A percentile compares a stretch with the other conserved stretches of the same genome.
These are phyloP conservation scores for Lasius fuliginosus DNA, from an alignment of 2,888 invertebrate genomes.

Conservation along the genomic window DNA sequence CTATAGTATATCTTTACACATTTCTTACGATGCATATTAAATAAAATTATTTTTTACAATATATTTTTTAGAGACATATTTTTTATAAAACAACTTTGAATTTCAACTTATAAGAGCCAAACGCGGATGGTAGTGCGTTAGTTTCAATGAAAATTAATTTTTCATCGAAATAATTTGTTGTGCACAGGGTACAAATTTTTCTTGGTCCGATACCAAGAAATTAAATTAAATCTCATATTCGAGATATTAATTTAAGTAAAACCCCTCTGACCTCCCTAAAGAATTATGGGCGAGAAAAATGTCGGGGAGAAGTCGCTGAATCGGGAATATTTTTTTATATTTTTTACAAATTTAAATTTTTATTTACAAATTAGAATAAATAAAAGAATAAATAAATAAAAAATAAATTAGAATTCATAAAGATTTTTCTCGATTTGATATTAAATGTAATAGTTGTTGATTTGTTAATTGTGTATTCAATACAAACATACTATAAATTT, in stretches of 20 bases:
- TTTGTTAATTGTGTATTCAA: not conserved
- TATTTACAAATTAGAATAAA: not conserved
- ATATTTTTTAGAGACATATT: not conserved
- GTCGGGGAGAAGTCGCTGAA: too few species aligned
- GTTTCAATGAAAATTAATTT: too few species aligned
- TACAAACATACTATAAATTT: not conserved
- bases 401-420: not conserved
- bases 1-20: not conserved
- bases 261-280: too few species aligned
- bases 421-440: not conserved
- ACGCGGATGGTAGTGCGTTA: too few species aligned
- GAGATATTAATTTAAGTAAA: too few species aligned
- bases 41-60: not conserved
- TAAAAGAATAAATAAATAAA: not conserved
- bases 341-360: not conserved
- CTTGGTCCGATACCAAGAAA: too few species aligned
- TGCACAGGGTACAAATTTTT: too few species aligned
- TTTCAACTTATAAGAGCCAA: too few species aligned
- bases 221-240: too few species aligned
- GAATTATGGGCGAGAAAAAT: too few species aligned
- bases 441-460: not conserved
- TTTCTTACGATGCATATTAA: not conserved
- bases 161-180: too few species aligned
- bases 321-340: too few species aligned
- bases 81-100: not conserved